Evolutionary conservation across 2,888 invertebrate species (phyloP), one percentile per base, ranked within the genome.

Genomic region (Smittia aterrima): DNA sequence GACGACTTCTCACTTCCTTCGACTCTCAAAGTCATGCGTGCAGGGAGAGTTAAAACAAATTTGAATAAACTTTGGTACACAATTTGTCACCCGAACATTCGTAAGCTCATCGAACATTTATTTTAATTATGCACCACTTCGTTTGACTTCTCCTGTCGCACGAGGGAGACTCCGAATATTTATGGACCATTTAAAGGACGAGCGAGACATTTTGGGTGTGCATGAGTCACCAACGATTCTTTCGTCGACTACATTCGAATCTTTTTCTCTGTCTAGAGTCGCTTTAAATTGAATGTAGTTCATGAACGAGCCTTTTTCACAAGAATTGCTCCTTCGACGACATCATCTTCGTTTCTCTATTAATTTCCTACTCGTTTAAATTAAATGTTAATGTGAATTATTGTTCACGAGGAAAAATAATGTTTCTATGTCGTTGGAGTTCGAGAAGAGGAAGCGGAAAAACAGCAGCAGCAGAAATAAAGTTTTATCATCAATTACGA

Each of bases 401-500:
- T 70, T 54, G 54, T 70, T 18, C 58, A 66, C 25, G 9, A 66
- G n/a, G n/a, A 64, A 64, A 25, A 64, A 53, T n/a, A 53, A 53
- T 64, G 38, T 66, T 66, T 16, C 20, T 66, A 11, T 62, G 11
- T 18, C 16, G 1, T 18, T 64, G 40, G 38, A 27, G 11, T 66
- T 16, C 18, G n/a, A 38, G 9, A 38, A 38, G 38, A 66, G 16
- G 38, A 16, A 16, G 3, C n/a, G 27, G 13, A 32, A 1, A 47
- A 13, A 47, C 47, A 3, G n/a, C n/a, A n/a, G n/a, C n/a, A n/a
- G n/a, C n/a, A 47, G 3, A 47, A 66, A 47, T 20, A 68, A 68
- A 68, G 22, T 68, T 68, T 68, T 41, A 22, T 38, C 68, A 68
- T 68, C 68, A 68, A 68, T 68, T 68, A 68, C 25, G 25, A 22